Conservation (phyloP, 2,888 invertebrate species). For the Oegoconia quadripuncta region DNA sequence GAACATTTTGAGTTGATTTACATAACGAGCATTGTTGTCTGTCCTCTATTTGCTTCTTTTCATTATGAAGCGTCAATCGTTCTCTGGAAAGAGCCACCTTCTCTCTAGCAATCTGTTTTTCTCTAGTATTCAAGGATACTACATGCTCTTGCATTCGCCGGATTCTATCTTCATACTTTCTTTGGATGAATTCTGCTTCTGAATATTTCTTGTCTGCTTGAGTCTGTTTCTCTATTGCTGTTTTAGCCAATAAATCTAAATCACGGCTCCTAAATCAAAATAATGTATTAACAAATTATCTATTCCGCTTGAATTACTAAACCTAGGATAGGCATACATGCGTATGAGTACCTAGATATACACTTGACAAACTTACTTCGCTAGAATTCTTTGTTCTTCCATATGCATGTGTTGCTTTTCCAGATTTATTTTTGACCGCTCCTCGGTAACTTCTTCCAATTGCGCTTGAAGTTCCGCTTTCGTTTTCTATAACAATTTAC, state of each 20-base stretch:
- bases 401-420: slow-evolving; percentile 66
- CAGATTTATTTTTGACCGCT: slow-evolving; percentile 56
- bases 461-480: slow-evolving; percentile 66
- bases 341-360: too few species aligned
- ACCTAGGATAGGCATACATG: not conserved
- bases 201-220: slow-evolving; percentile 76
- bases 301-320: not conserved
- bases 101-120: slow-evolving; percentile 81
- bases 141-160: slow-evolving; percentile 78
- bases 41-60: slow-evolving; percentile 67
- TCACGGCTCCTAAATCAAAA: slow-evolving; percentile 57
- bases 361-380: slow-evolving; percentile 64
- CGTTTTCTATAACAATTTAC: slow-evolving; percentile 54
- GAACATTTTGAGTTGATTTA: slow-evolving; percentile 48
- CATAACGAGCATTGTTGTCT: slow-evolving; percentile 65
- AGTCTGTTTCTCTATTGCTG: slow-evolving; percentile 79
- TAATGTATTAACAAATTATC: not conserved
- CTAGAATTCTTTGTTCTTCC: slow-evolving; percentile 62
- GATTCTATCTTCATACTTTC: slow-evolving; percentile 78
- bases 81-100: slow-evolving; percentile 80
- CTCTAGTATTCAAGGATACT: slow-evolving; percentile 72
- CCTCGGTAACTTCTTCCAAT: slow-evolving; percentile 62
- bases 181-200: slow-evolving; percentile 75
- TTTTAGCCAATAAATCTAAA: slow-evolving; percentile 75
- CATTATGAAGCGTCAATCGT: slow-evolving; percentile 75